phyloP scores from a whole-genome alignment of 2,888 invertebrate genomes.

The Netelia fuscicornis region DNA sequence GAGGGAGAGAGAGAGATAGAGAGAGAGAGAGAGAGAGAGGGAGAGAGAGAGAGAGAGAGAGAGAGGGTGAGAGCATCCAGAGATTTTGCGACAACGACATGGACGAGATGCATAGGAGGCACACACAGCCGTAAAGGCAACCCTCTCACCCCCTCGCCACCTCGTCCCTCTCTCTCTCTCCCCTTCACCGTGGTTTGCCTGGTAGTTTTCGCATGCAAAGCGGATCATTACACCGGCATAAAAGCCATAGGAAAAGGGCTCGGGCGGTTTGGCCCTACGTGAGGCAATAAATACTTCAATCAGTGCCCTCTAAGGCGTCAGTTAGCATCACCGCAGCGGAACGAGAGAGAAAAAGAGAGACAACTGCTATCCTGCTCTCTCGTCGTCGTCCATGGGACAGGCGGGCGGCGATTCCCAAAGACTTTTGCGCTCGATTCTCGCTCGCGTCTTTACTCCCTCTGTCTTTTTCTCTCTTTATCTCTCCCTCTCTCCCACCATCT shows the following conservation, averaged over 20 bases:
- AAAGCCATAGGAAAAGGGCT: conserved; percentile 70
- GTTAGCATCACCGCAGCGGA: conserved; percentile 81
- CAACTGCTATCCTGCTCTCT: conserved; percentile 41
- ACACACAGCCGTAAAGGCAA: conserved; percentile 21
- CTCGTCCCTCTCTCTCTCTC: not conserved
- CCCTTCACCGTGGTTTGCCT: not conserved
- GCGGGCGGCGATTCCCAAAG: conserved; percentile 82
- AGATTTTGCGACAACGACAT: conserved; percentile 46
- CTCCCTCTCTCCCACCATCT: conserved; percentile 67
- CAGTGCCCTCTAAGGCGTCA: conserved; percentile 84
- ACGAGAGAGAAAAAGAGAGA: not conserved
- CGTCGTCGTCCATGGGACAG: conserved; percentile 72
- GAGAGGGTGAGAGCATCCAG: conserved; percentile 4
- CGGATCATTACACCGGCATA: conserved; percentile 82
- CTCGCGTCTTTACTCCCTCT: conserved; percentile 26
- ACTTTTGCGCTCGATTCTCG: conserved; percentile 65
- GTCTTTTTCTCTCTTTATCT: conserved; percentile 27
- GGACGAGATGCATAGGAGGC: conserved; percentile 52
- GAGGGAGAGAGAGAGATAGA: no score
- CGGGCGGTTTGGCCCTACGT: conserved; percentile 63
- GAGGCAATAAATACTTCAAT: conserved; percentile 84
- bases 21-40: not conserved
- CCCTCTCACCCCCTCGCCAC: not conserved
- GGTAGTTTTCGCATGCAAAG: conserved; percentile 78
- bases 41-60: not conserved